phyloP scores from a whole-genome alignment of 2,797 vertebrate species.

The Sylvia borin region DNA sequence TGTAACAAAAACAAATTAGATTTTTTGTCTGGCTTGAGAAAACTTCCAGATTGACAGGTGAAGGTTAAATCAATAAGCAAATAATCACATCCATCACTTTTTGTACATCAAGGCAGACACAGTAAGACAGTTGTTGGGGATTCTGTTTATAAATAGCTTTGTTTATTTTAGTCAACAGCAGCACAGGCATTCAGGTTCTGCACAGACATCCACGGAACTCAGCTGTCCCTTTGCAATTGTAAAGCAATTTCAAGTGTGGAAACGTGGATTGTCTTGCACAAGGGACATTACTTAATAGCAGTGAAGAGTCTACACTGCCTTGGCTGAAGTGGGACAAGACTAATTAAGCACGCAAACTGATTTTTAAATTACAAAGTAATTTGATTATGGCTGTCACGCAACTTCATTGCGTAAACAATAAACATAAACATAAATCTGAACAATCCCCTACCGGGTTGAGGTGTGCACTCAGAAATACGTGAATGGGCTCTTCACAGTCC shows the following conservation, averaged over 20 bases:
- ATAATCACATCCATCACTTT: not conserved
- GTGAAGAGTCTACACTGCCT: not conserved
- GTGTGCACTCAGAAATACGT: not conserved
- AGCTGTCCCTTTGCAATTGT: conserved; percentile 15
- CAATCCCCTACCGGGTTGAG: not conserved
- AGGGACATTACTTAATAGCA: conserved; percentile 35
- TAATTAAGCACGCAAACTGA: conserved; percentile 39
- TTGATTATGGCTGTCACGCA: conserved; percentile 35
- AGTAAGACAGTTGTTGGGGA: not conserved
- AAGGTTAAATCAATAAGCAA: not conserved
- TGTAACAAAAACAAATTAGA: not conserved
- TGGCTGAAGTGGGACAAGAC: conserved; percentile 25
- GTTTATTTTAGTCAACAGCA: not conserved
- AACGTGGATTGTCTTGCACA: conserved; percentile 25
- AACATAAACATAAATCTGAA: not conserved
- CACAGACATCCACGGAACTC: not conserved
- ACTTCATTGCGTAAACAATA: not conserved
- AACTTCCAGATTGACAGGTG: not conserved
- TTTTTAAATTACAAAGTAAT: conserved; percentile 43
- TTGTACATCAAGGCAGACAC: not conserved
- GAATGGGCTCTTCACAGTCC: not conserved
- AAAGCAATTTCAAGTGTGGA: conserved; percentile 29
- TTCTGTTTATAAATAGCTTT: not conserved
- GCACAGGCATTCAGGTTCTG: not conserved
- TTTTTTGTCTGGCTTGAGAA: not conserved